These are phyloP conservation scores for Neuroscelio doddi DNA, from an alignment of 2,888 invertebrate species.

Conservation along the genomic window DNA sequence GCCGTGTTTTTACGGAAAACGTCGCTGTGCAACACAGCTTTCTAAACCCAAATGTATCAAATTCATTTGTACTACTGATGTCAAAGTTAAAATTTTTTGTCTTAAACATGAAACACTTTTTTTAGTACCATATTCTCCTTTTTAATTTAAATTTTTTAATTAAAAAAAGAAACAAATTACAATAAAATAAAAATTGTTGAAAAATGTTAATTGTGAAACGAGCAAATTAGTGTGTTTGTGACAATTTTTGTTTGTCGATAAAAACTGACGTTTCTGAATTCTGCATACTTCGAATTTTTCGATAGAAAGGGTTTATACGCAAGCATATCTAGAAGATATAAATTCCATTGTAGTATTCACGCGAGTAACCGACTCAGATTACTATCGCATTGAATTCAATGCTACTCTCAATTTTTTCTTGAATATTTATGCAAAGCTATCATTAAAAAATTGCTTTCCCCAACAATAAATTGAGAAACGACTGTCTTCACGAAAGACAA, in stretches of 20 bases:
- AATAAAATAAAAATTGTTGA: too few relatives aligned
- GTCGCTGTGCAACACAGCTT: too few relatives aligned
- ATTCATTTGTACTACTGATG: too few relatives aligned
- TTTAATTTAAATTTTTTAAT: too few relatives aligned
- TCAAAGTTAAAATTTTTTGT: too few relatives aligned
- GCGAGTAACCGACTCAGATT: slow-evolving; percentile 47
- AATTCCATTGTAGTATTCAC: slow-evolving; percentile 53
- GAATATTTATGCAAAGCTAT: slow-evolving; percentile 31
- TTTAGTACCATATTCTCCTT: too few relatives aligned
- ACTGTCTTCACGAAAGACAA: slow-evolving; percentile 9
- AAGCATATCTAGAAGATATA: slow-evolving; percentile 49
- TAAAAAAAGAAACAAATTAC: too few relatives aligned
- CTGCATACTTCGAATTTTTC: slow-evolving; percentile 21
- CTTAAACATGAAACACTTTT: too few relatives aligned
- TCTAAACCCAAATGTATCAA: too few relatives aligned
- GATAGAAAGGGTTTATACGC: slow-evolving; percentile 30
- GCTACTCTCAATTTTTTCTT: slow-evolving; percentile 30
- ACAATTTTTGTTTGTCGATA: too few relatives aligned
- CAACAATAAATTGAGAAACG: slow-evolving; percentile 24
- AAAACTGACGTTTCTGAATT: background rate
- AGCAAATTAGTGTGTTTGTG: too few relatives aligned
- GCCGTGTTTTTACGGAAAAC: slow-evolving; percentile 1
- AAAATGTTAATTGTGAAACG: too few relatives aligned
- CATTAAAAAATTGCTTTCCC: slow-evolving; percentile 18
- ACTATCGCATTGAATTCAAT: slow-evolving; percentile 52